phyloP scores from a whole-genome alignment of 2,113 vertebrate species.

The Trogon melanurus region DNA sequence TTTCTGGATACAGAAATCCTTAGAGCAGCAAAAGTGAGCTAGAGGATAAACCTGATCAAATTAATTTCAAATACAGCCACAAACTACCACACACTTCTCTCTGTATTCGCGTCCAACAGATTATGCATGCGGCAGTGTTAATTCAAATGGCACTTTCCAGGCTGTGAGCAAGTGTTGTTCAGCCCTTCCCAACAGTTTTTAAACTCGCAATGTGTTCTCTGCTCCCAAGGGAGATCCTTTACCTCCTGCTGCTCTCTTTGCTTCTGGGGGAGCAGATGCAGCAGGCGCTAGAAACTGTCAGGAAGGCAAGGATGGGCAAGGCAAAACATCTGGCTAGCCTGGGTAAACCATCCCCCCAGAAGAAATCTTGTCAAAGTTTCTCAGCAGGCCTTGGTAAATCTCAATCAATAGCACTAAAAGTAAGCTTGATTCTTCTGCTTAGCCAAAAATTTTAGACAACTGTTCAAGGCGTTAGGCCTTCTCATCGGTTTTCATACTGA shows the following conservation, averaged over 20 bases:
- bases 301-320: background rate
- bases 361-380: background rate
- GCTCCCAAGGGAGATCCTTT: background rate
- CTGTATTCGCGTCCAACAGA: background rate
- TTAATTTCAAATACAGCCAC: background rate
- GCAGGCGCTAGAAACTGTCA: background rate
- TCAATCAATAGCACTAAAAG: background rate
- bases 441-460: background rate
- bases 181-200: background rate
- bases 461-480: background rate
- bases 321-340: background rate
- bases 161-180: background rate
- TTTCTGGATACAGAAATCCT: background rate
- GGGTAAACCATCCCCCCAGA: background rate
- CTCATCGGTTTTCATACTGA: background rate
- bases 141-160: background rate
- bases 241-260: background rate
- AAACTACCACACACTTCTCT: background rate
- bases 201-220: background rate
- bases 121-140: background rate
- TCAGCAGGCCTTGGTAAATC: background rate
- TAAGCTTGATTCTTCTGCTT: background rate
- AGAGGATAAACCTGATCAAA: background rate
- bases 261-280: background rate
- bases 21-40: background rate